phyloP scores from a whole-genome alignment of 1,140 invertebrate genomes.

The Ephestia elutella region DNA sequence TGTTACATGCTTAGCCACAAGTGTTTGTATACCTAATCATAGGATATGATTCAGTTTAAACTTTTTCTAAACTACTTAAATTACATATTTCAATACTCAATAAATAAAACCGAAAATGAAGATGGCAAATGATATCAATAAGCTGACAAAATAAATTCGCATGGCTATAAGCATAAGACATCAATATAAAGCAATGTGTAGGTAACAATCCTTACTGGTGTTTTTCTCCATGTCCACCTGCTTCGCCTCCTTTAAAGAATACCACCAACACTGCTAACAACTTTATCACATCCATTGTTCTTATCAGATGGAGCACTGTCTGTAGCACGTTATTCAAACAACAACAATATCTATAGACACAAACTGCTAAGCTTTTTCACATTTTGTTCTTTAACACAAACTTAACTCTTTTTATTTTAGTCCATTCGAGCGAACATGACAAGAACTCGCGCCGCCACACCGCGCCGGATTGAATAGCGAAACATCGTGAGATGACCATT shows the following conservation, averaged over 20 bases:
- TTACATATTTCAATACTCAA: too few relatives aligned
- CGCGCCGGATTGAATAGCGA: constrained; percentile 47
- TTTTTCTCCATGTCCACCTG: constrained; percentile 56
- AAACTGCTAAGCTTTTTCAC: constrained; percentile 33
- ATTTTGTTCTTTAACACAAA: constrained; percentile 48
- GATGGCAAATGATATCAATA: too few relatives aligned
- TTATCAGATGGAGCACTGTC: constrained; percentile 19
- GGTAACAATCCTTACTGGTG: constrained; percentile 48
- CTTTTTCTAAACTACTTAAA: too few relatives aligned
- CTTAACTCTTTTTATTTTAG: constrained; percentile 42
- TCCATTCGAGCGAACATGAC: constrained; percentile 29
- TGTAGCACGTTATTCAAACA: constrained; percentile 13
- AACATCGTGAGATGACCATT: constrained; percentile 65
- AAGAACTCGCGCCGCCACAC: constrained; percentile 26
- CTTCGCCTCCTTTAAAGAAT: constrained; percentile 41
- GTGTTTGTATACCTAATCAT: too few relatives aligned
- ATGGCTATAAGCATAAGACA: background rate
- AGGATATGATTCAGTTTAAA: too few relatives aligned
- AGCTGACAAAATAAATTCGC: constrained; percentile 17
- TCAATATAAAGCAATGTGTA: background rate
- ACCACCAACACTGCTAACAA: constrained; percentile 48
- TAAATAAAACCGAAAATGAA: too few relatives aligned
- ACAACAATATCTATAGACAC: constrained; percentile 23
- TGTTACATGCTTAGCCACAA: too few relatives aligned
- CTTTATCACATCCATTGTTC: constrained; percentile 46